Base-by-base conservation (phyloP, 2,888 invertebrate species). In the Rhynchonema sp. region DNA sequence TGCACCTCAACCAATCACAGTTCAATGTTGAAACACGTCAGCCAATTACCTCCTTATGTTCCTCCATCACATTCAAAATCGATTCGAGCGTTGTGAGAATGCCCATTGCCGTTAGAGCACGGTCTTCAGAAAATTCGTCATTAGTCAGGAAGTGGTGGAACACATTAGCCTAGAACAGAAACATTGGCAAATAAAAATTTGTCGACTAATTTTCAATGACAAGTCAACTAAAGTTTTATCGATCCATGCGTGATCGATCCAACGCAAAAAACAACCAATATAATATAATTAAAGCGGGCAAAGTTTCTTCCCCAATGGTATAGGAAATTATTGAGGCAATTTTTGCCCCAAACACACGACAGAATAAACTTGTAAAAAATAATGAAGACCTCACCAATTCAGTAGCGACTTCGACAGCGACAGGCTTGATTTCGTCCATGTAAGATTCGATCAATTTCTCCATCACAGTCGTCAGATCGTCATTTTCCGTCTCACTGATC, bases 31-130 rank as follows among this genome's bases (percentile, higher is more conserved):
- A 38, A 38, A 38, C 38, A 38, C 38, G 17, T 38, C 38, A 38
- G 38, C 38, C 6, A 38, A 6, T 38, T 57, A 75, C 71, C 58
- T 74, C 74, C n/a, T 30, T 26, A 30, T 62, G 63, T 23, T 66
- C 66, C 25, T 63, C 91, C 87, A 94, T 88, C 1, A 91, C 90
- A 64, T 84, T 86, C 22, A 96, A 78, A 46, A 98, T 80, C 0
- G 90, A 92, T 76, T 96, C 92, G 75, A 98, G 87, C 1, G 96
- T 92, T 73, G 87, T 92, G 20, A 98, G 78, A 30, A 98, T 79
- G 26, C 94, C 92, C 87, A 96, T 91, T 0, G 94, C 91, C 1
- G 91, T 87, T 60, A 96, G 88, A 9, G 92, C 90, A 72, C 90
- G 91, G 74, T 96, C 94, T 69, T 94, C 94, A 0, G 86, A n/a